Conservation (phyloP, 2,888 invertebrate species). For the Oxycera nigricornis region DNA sequence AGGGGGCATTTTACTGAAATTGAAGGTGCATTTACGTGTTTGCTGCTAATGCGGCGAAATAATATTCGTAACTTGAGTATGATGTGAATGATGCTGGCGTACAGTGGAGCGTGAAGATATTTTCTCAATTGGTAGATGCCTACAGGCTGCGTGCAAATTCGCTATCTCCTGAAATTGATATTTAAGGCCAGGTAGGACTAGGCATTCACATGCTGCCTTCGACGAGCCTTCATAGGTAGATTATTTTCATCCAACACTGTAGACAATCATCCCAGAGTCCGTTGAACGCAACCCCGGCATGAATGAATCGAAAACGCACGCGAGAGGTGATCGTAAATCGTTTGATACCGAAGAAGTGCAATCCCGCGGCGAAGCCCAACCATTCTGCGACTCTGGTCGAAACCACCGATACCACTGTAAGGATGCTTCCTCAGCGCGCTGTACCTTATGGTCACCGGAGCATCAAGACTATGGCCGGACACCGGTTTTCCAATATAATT, state of each 20-base stretch:
- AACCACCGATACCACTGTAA: background rate
- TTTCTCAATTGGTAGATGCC: too few species aligned
- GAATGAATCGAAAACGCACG: conserved; percentile 50
- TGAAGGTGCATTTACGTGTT: conserved; percentile 23
- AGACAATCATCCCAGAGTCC: background rate
- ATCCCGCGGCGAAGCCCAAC: background rate
- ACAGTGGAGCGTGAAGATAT: background rate
- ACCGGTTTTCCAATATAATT: conserved; percentile 39
- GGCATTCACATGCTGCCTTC: background rate
- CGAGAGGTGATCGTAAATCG: conserved; percentile 45
- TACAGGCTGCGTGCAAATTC: too few species aligned
- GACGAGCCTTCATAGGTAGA: background rate
- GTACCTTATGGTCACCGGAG: conserved; percentile 35
- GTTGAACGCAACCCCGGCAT: conserved; percentile 40
- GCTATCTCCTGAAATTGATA: too few species aligned
- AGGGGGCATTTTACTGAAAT: conserved; percentile 12
- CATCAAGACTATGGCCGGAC: conserved; percentile 23
- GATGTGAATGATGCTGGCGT: background rate
- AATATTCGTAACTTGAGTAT: background rate
- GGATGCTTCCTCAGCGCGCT: background rate
- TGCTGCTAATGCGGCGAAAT: background rate
- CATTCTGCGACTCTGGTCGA: background rate
- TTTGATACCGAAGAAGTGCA: background rate
- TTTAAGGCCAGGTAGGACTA: background rate
- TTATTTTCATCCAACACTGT: background rate